Evolutionary conservation across 2,888 invertebrate genomes (phyloP).

Genomic region (Zelleria hepariella): DNA sequence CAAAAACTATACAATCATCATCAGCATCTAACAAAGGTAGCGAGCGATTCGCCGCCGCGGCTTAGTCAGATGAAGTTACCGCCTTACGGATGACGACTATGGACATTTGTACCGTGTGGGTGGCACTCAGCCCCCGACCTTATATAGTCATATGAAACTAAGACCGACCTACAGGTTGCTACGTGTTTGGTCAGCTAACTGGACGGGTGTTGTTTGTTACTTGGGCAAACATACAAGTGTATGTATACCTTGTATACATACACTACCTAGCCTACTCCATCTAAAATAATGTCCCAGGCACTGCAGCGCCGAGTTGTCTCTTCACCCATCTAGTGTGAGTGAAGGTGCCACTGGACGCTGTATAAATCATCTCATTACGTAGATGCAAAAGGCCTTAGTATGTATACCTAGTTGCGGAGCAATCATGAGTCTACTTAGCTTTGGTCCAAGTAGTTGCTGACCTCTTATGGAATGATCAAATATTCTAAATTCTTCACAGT

Average conservation of each 20-base stretch:
- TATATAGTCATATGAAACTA: conserved; percentile 37
- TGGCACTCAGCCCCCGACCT: conserved; percentile 49
- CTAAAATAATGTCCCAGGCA: no score
- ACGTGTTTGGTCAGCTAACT: conserved; percentile 5
- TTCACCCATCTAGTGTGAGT: no score
- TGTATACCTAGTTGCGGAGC: neutral
- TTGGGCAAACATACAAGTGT: neutral
- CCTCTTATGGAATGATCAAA: neutral
- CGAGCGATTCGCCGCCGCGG: conserved; percentile 53
- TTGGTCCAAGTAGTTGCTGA: neutral
- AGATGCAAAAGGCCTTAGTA: no score
- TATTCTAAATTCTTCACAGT: neutral
- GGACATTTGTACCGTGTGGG: conserved; percentile 60
- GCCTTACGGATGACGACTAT: conserved; percentile 59
- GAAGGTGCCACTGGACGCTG: no score
- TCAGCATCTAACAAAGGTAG: conserved; percentile 59
- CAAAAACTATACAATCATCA: conserved; percentile 53
- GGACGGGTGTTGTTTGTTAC: neutral
- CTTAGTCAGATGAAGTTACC: conserved; percentile 40
- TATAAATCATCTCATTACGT: no score
- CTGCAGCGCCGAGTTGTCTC: no score
- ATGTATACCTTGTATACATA: no score
- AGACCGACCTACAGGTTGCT: conserved; percentile 3
- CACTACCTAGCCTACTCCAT: no score
- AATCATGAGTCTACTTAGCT: neutral